Base-by-base conservation (phyloP, 2,797 vertebrate species). In the Crenichthys baileyi region DNA sequence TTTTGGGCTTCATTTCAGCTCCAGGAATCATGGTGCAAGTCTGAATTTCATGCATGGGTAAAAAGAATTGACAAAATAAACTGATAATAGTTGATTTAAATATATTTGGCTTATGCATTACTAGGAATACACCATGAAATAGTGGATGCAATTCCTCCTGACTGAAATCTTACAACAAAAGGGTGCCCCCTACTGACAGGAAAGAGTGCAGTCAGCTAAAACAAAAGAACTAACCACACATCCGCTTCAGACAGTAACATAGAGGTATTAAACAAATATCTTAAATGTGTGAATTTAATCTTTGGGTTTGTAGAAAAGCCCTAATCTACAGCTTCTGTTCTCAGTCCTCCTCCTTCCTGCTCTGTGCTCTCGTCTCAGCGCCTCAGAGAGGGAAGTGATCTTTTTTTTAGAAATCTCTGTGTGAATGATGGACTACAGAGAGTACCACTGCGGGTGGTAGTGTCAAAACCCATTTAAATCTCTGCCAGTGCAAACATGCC, bases 141-240 rank as follows among this genome's bases (percentile, higher is more conserved):
- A 82, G 46, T 61, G 29, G 2, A 60, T 68, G 36, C 22, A 63
- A n/a, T 76, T 78, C 51, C 71, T 48, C 68, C 9, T 73, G 2
- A 12, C 73, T 77, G 46, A 70, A 74, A 16, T 84, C 80, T 63
- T 77, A 83, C 89, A 90, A 89, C 82, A 82, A 92, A 90, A 94
- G 84, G 73, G 68, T 92, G 91, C 93, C 93, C 92, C 92, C 93
- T 93, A 88, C 92, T 92, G 94, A 31, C 82, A 60, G 36, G 12
- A 73, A 16, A 80, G 46, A 55, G 73, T 63, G 31, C 72, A 51
- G 39, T 75, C 36, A 76, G 65, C 61, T 9, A 74, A 83, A 81
- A 93, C 76, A 91, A 89, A 65, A 12, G 77, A 80, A 82, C 29
- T 51, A 41, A 78, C n/a, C 50, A 82, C 11, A 5, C 31, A 63